phyloP scores from a whole-genome alignment of 2,888 invertebrate species.

The Aricia artaxerxes region DNA sequence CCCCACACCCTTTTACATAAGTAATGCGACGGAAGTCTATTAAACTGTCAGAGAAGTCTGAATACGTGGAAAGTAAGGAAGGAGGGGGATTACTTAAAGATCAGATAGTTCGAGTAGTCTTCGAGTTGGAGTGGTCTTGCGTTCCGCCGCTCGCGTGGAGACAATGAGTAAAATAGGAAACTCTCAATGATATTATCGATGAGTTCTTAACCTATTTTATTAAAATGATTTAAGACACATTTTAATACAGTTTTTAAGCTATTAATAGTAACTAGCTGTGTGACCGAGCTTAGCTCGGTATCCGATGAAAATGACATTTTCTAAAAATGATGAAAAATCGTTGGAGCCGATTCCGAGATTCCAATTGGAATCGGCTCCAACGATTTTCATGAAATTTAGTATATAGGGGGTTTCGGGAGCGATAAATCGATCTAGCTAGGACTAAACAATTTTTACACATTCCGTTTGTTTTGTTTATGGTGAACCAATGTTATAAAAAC shows the following conservation, averaged over 20 bases:
- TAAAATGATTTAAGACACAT: not conserved
- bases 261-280: not conserved
- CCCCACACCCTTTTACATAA: slow-evolving; percentile 14
- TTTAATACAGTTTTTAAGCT: not conserved
- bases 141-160: slow-evolving; percentile 41
- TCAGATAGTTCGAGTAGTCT: slow-evolving; percentile 41
- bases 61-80: slow-evolving; percentile 38
- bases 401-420: too few species aligned
- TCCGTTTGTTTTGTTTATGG: not conserved
- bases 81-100: slow-evolving; percentile 42
- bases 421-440: too few species aligned
- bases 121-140: slow-evolving; percentile 40
- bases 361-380: too few species aligned
- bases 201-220: not conserved
- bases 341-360: too few species aligned
- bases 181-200: not conserved
- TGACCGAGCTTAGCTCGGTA: too few species aligned
- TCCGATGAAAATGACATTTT: too few species aligned
- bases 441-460: not conserved
- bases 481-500: not conserved
- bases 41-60: slow-evolving; percentile 37
- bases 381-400: too few species aligned
- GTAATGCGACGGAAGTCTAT: slow-evolving; percentile 28
- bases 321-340: too few species aligned
- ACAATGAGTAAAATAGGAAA: slow-evolving; percentile 41